Conservation (phyloP, 1,140 invertebrate genomes). For the Dendrolimus kikuchii region DNA sequence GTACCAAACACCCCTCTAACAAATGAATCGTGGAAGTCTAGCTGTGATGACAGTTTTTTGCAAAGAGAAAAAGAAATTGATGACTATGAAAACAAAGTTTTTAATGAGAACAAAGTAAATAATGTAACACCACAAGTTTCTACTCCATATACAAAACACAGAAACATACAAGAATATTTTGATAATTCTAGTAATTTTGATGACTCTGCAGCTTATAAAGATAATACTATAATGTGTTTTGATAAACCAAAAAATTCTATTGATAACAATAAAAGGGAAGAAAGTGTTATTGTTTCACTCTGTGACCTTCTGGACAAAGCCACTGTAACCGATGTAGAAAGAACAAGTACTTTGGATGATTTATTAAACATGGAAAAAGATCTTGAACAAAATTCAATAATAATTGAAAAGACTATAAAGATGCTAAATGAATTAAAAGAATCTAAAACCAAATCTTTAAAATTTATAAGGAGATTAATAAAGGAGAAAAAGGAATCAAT, state of each 20-base stretch:
- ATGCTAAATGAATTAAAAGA: constrained; percentile 38
- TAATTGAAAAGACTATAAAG: constrained; percentile 35
- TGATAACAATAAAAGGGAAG: constrained; percentile 35
- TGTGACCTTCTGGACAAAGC: constrained; percentile 52
- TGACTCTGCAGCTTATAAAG: constrained; percentile 26
- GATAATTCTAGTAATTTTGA: constrained; percentile 37
- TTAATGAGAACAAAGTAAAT: constrained; percentile 25
- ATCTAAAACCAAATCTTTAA: constrained; percentile 31
- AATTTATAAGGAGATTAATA: constrained; percentile 38
- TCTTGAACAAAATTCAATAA: constrained; percentile 35
- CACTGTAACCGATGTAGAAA: constrained; percentile 25
- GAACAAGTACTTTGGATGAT: constrained; percentile 25
- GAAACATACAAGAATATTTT: constrained; percentile 48
- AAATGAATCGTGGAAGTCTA: constrained; percentile 48
- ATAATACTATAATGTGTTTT: constrained; percentile 54
- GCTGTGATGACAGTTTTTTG: constrained; percentile 50
- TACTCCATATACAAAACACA: constrained; percentile 53
- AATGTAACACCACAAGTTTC: constrained; percentile 42
- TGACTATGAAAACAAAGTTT: constrained; percentile 34
- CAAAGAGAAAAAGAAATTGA: constrained; percentile 52
- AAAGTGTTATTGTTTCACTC: constrained; percentile 48
- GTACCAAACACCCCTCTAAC: constrained; percentile 35
- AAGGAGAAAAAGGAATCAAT: constrained; percentile 27
- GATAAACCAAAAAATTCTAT: constrained; percentile 27
- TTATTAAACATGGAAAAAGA: constrained; percentile 37